phyloP scores from a whole-genome alignment of 2,113 vertebrate species.

The Rhinogobius similis region DNA sequence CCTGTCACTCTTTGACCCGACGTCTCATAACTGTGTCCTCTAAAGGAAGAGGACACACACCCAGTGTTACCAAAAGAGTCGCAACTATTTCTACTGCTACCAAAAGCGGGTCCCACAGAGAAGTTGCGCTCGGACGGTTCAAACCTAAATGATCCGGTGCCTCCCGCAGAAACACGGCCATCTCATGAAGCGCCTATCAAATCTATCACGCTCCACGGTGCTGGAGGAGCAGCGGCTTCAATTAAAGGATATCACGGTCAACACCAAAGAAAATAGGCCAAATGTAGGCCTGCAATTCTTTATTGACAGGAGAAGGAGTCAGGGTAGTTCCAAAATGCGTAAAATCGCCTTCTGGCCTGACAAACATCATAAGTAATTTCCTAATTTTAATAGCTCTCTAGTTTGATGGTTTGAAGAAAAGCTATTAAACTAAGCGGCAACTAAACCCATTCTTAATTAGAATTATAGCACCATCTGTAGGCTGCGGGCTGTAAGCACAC shows the following conservation, averaged over 20 bases:
- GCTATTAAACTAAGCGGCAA: too few relatives aligned
- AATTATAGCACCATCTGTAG: constrained; percentile 37
- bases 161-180: background rate
- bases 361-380: too few relatives aligned
- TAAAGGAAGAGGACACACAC: constrained; percentile 42
- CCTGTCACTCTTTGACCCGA: constrained; percentile 11
- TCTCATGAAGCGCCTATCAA: background rate
- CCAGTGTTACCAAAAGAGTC: constrained; percentile 63
- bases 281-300: too few relatives aligned
- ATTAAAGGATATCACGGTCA: too few relatives aligned
- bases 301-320: too few relatives aligned
- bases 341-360: too few relatives aligned
- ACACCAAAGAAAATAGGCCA: too few relatives aligned
- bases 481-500: constrained; percentile 20
- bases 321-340: too few relatives aligned
- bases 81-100: constrained; percentile 62
- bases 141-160: constrained; percentile 58
- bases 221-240: too few relatives aligned
- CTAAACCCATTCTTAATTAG: background rate
- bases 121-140: constrained; percentile 26
- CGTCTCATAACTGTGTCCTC: constrained; percentile 15
- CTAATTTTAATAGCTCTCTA: too few relatives aligned
- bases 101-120: constrained; percentile 42
- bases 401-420: too few relatives aligned
- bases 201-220: too few relatives aligned